A percentile compares a stretch with the other conserved stretches of the same genome.
Evolutionary conservation across 2,113 vertebrate genomes (phyloP).

Genomic region (Amia ocellicauda): DNA sequence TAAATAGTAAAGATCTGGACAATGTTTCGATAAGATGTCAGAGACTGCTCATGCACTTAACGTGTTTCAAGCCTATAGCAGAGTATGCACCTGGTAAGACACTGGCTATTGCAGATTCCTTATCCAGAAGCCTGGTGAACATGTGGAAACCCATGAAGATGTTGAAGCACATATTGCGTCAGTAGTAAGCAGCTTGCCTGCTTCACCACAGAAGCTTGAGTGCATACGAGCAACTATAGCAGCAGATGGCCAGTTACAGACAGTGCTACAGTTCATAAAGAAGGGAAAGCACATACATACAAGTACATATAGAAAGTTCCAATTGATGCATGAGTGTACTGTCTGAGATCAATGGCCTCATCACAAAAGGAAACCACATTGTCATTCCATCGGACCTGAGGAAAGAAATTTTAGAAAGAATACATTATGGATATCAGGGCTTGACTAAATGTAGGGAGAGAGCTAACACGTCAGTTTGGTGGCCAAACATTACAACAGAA

Average conservation of each 20-base stretch:
- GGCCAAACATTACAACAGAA: slow-evolving; percentile 6
- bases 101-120: neutral
- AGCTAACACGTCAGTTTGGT: slow-evolving; percentile 17
- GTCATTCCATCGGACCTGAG: slow-evolving; percentile 13
- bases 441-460: slow-evolving; percentile 23
- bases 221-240: too few relatives aligned
- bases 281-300: too few relatives aligned
- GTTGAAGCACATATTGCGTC: too few relatives aligned
- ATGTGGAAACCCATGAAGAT: too few relatives aligned
- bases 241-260: too few relatives aligned
- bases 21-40: slow-evolving; percentile 28
- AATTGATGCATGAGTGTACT: neutral
- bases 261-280: too few relatives aligned
- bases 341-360: neutral
- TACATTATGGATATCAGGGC: slow-evolving; percentile 20
- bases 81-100: slow-evolving; percentile 34
- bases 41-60: slow-evolving; percentile 31
- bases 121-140: too few relatives aligned
- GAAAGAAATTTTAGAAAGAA: slow-evolving; percentile 1
- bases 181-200: too few relatives aligned
- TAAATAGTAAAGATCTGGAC: slow-evolving; percentile 34
- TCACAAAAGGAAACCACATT: slow-evolving; percentile 7
- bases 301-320: too few relatives aligned
- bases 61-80: slow-evolving; percentile 23
- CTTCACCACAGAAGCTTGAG: too few relatives aligned